phyloP scores from a whole-genome alignment of 2,888 invertebrate species.

The Apocheima hispidaria region DNA sequence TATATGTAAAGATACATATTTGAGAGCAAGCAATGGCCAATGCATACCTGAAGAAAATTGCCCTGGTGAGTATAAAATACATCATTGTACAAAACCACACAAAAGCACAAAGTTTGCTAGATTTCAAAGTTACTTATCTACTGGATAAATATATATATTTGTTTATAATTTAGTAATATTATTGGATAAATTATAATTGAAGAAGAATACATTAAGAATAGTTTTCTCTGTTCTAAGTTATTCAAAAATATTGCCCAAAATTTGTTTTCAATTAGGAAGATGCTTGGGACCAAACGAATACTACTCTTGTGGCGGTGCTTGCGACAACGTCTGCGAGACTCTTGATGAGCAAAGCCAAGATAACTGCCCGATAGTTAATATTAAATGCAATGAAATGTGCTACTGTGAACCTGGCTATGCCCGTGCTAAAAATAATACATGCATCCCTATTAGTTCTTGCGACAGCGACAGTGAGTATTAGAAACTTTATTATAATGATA shows the following conservation, averaged over 20 bases:
- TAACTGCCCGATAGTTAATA: constrained; percentile 54
- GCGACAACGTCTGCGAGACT: constrained; percentile 57
- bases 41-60: constrained; percentile 56
- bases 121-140: too few relatives aligned
- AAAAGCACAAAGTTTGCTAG: too few relatives aligned
- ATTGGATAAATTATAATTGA: constrained; percentile 33
- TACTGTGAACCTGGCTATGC: constrained; percentile 60
- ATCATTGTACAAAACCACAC: background rate
- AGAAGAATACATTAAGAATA: constrained; percentile 29
- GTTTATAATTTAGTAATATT: constrained; percentile 42
- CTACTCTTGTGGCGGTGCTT: constrained; percentile 54
- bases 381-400: constrained; percentile 55
- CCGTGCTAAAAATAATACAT: constrained; percentile 49
- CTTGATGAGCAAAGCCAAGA: constrained; percentile 47
- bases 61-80: constrained; percentile 42
- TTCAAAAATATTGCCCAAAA: too few relatives aligned
- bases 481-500: background rate
- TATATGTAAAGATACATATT: constrained; percentile 52
- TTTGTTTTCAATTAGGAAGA: constrained; percentile 40
- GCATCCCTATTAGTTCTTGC: constrained; percentile 49
- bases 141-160: too few relatives aligned
- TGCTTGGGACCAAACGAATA: constrained; percentile 51
- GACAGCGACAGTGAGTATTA: constrained; percentile 20
- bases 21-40: constrained; percentile 50
- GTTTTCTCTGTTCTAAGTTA: background rate